Conservation (phyloP, 2,113 vertebrate species). For the Copsychus sechellarum region DNA sequence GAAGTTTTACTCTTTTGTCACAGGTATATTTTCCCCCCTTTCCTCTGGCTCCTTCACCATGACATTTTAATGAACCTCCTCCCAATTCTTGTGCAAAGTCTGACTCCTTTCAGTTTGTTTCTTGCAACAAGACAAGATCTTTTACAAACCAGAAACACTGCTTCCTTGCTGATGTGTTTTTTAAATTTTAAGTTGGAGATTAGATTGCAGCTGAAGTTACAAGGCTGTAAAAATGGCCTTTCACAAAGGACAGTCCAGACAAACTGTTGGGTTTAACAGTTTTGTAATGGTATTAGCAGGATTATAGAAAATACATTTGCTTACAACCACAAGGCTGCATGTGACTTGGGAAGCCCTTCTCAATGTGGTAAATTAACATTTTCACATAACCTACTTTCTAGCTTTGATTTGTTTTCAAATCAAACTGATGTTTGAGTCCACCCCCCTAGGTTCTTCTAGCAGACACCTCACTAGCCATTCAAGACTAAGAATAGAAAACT, state of each 20-base stretch:
- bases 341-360: not conserved
- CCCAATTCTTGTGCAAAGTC: not conserved
- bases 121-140: not conserved
- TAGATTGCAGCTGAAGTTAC: not conserved
- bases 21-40: not conserved
- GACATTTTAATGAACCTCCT: not conserved
- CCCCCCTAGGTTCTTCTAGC: not conserved
- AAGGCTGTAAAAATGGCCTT: not conserved
- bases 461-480: accelerated
- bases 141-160: not conserved
- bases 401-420: not conserved
- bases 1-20: not conserved
- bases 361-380: not conserved
- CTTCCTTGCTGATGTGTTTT: not conserved
- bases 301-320: not conserved
- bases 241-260: not conserved
- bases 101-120: not conserved
- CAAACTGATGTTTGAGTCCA: not conserved
- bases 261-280: not conserved
- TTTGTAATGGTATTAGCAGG: not conserved
- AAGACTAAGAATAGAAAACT: not conserved
- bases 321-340: not conserved
- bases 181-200: not conserved
- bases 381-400: not conserved
- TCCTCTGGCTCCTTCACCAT: not conserved